A percentile compares a stretch with the other conserved stretches of the same genome.
Evolutionary conservation across 2,113 vertebrate genomes (phyloP).

Genomic region (Podarcis muralis): DNA sequence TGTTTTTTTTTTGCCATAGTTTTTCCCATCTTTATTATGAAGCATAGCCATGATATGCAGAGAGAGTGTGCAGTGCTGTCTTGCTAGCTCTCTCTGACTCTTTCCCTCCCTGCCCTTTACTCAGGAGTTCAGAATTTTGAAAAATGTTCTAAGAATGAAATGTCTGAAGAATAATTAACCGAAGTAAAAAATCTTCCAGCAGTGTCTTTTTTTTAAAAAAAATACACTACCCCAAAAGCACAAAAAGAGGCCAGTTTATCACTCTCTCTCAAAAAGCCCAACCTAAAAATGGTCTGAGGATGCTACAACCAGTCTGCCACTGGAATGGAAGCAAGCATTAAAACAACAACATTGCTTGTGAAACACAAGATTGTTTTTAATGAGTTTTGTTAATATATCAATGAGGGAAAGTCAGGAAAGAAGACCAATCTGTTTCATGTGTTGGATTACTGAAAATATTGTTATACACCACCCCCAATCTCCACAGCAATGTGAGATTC

Average conservation of each 20-base stretch:
- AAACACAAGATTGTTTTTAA: not conserved
- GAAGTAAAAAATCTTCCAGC: not conserved
- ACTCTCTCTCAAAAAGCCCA: slow-evolving; percentile 15
- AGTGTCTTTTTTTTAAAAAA: no score
- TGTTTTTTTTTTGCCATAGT: slow-evolving; percentile 11
- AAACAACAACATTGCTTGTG: slow-evolving; percentile 16
- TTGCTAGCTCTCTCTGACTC: not conserved
- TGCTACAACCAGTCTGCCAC: slow-evolving; percentile 8
- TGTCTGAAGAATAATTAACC: slow-evolving; percentile 22
- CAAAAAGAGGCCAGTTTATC: slow-evolving; percentile 19
- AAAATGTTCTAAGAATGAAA: slow-evolving; percentile 40
- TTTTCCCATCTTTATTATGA: slow-evolving; percentile 34
- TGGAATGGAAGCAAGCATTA: not conserved
- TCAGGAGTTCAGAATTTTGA: slow-evolving; percentile 40
- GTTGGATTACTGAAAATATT: slow-evolving; percentile 1
- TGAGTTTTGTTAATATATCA: not conserved
- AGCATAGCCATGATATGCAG: not conserved
- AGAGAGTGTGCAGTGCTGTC: not conserved
- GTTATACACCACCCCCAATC: no score
- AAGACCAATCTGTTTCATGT: not conserved
- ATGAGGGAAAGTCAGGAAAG: not conserved
- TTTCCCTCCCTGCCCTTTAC: slow-evolving; percentile 6
- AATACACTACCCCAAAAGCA: no score
- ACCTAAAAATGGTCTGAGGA: not conserved
- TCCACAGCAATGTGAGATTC: no score